Evolutionary conservation across 2,113 vertebrate species (phyloP).

Genomic region (Microtus richardsoni): DNA sequence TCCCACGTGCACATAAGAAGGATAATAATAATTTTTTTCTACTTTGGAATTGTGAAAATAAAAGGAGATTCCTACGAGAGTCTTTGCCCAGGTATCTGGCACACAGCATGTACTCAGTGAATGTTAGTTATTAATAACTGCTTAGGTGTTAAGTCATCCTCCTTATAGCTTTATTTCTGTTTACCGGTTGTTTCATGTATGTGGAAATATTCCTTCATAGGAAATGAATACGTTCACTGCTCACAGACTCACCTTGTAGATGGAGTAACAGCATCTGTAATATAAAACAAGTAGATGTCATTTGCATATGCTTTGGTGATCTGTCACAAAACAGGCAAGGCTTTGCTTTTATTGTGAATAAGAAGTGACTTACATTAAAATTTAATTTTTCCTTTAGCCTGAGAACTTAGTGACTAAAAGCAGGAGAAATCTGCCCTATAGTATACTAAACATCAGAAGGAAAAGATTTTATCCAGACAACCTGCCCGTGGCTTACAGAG

Average conservation of each 20-base stretch:
- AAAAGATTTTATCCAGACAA: neutral
- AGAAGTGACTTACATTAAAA: neutral
- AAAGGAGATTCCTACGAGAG: neutral
- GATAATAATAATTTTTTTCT: neutral
- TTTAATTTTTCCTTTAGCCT: neutral
- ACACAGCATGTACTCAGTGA: neutral
- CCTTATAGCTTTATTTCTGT: neutral
- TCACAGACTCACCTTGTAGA: neutral
- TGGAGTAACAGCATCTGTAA: neutral
- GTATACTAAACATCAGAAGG: neutral
- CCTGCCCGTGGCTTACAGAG: neutral
- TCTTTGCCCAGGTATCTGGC: neutral
- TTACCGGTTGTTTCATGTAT: neutral
- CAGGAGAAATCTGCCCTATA: neutral
- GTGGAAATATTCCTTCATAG: neutral
- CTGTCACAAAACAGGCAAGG: neutral
- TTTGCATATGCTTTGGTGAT: neutral
- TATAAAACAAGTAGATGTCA: neutral
- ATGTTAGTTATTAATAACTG: neutral
- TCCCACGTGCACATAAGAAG: no score
- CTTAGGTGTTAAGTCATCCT: neutral
- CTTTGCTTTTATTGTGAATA: neutral
- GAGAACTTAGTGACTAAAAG: neutral
- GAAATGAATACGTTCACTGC: neutral
- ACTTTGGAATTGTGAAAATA: neutral